Evolutionary conservation across 2,888 invertebrate genomes (phyloP).

Genomic region (Drosophila atroscutellata): DNA sequence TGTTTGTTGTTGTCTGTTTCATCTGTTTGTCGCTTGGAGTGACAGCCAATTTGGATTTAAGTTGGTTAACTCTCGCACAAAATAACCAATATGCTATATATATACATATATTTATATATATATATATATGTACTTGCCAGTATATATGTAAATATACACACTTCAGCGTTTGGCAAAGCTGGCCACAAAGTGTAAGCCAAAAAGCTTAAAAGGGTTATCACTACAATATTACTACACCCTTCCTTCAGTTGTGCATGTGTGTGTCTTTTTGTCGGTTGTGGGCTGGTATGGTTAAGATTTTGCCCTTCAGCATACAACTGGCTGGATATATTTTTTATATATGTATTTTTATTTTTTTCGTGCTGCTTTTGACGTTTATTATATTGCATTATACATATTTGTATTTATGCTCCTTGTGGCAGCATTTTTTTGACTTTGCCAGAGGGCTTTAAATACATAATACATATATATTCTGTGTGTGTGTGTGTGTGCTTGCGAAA

Average conservation of each 20-base stretch:
- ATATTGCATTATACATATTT: slow-evolving; percentile 74
- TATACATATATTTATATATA: neutral
- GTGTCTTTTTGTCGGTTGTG: neutral
- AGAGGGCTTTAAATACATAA: slow-evolving; percentile 45
- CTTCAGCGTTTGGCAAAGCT: slow-evolving; percentile 40
- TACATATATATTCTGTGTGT: slow-evolving; percentile 9
- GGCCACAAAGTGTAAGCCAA: slow-evolving; percentile 32
- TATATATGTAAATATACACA: slow-evolving; percentile 1
- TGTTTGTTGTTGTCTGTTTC: neutral
- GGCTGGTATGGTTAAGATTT: slow-evolving; percentile 36
- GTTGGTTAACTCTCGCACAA: slow-evolving; percentile 43
- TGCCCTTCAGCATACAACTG: slow-evolving; percentile 41
- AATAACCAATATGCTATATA: slow-evolving; percentile 13
- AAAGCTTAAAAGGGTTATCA: slow-evolving; percentile 75
- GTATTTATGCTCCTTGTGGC: slow-evolving; percentile 68
- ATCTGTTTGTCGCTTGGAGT: slow-evolving; percentile 23
- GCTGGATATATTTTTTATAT: slow-evolving; percentile 24
- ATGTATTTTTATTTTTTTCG: slow-evolving; percentile 25
- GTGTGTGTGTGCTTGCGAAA: slow-evolving; percentile 17
- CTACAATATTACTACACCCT: slow-evolving; percentile 46
- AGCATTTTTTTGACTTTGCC: slow-evolving; percentile 40
- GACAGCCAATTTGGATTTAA: slow-evolving; percentile 73
- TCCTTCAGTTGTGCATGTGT: slow-evolving; percentile 7
- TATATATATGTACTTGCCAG: slow-evolving; percentile 14
- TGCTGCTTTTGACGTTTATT: slow-evolving; percentile 75